Evolutionary conservation across 2,797 vertebrate species (phyloP), one percentile per base, ranked within the genome.

Genomic region (Eurystomus glaucurus): DNA sequence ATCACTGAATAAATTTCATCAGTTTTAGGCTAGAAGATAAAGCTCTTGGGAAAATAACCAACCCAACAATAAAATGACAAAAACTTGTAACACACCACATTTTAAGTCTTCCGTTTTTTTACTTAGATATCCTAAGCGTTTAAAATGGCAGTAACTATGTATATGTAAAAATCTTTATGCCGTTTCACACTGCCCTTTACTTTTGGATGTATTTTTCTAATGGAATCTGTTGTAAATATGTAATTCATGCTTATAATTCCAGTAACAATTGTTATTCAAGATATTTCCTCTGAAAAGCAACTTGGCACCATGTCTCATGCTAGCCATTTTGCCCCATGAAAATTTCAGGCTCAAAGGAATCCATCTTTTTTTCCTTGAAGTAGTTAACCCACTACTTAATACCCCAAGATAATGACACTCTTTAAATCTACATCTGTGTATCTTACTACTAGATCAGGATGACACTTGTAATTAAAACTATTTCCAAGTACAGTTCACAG

Each of bases 401-500:
- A 69, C 20, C 83, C 39, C 35, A 85, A 85, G 33, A 50, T 62
- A 69, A 76, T 41, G 9, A 18, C 21, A 70, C 29, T 81, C 48
- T 91, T 92, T 52, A 94, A 89, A 85, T 82, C 26, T 75, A 1
- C 20, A 62, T 45, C 14, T 82, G 9, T 81, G 6, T 50, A n/a
- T 54, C 39, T 90, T 85, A 52, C 51, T 37, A 94, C 72, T 88
- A 91, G 37, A 75, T 68, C 61, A 81, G 71, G 68, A 85, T 61
- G 66, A 90, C 81, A 85, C 14, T 57, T 74, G 33, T 57, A 95
- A 96, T 94, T 85, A 93, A 95, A 96, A 95, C 10, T 80, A 88
- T 93, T 97, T 97, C 91, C 74, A 81, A 93, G 93, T 88, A 85
- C 11, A 57, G n/a, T 91, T 97, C 76, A 58, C 94, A 94, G 95